These are phyloP conservation scores for Cetoscarus ocellatus DNA, from an alignment of 2,797 vertebrate genomes.

Conservation along the genomic window DNA sequence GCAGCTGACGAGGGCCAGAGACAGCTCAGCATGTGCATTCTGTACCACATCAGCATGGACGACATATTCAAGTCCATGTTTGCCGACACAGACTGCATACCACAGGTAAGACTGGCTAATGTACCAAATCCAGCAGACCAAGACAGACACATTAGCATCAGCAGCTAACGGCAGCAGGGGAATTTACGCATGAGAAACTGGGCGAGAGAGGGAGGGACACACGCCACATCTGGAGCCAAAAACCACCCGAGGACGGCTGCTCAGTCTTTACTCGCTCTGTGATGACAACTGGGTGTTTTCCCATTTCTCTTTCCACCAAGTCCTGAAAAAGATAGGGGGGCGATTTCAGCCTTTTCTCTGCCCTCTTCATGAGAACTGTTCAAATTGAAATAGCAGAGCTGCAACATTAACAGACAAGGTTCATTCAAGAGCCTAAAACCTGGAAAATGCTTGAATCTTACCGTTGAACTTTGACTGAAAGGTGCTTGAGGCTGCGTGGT, in stretches of 20 bases:
- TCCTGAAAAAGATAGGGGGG: conserved; percentile 14
- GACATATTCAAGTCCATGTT: conserved; percentile 95
- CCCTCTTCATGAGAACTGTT: neutral
- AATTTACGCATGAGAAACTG: conserved; percentile 48
- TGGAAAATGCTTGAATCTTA: too few species aligned
- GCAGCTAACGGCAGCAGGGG: conserved; percentile 37
- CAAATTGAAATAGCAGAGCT: too few species aligned
- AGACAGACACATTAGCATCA: conserved; percentile 54
- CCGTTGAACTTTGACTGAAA: too few species aligned
- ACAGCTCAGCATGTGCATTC: conserved; percentile 92
- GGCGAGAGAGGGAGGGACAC: conserved; percentile 6
- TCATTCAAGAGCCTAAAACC: too few species aligned
- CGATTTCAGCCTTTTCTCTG: conserved; percentile 5
- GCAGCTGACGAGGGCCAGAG: conserved; percentile 94
- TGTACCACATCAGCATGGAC: conserved; percentile 96
- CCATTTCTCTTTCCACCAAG: conserved; percentile 20
- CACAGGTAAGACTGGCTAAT: conserved; percentile 88
- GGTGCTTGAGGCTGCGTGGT: too few species aligned
- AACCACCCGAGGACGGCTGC: conserved; percentile 44
- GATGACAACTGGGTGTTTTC: conserved; percentile 39
- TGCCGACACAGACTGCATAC: conserved; percentile 94
- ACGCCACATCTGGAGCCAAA: conserved; percentile 58
- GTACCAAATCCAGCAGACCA: conserved; percentile 42
- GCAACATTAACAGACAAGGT: too few species aligned
- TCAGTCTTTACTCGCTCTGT: conserved; percentile 36